Evolutionary conservation across 2,113 vertebrate species (phyloP).

Genomic region (Odobenus rosmarus): DNA sequence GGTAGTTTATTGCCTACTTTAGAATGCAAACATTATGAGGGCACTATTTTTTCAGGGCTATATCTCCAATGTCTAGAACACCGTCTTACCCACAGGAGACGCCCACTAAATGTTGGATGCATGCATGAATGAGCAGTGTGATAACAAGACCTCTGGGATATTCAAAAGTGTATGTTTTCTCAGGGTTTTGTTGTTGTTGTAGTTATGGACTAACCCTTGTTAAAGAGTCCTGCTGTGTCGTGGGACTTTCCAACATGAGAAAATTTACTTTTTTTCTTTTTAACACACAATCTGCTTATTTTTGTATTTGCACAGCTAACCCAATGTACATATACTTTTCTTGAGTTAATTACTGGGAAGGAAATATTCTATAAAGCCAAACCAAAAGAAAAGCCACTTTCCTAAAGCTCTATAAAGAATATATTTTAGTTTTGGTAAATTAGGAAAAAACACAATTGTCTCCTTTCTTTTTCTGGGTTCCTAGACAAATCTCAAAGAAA

Average conservation of each 20-base stretch:
- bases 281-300: not conserved
- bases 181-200: not conserved
- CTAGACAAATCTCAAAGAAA: constrained; percentile 55
- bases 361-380: constrained; percentile 40
- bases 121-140: not conserved
- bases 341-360: constrained; percentile 48
- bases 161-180: not conserved
- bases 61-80: not conserved
- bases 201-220: not conserved
- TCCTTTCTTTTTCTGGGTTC: not conserved
- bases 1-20: not conserved
- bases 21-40: not conserved
- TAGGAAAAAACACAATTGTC: not conserved
- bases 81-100: not conserved
- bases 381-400: not conserved
- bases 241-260: not conserved
- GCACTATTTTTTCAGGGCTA: not conserved
- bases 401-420: not conserved
- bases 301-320: not conserved
- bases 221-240: not conserved
- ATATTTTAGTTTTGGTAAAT: constrained; percentile 19
- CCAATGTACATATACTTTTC: not conserved
- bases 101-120: not conserved
- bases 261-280: not conserved
- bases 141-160: not conserved